phyloP scores from a whole-genome alignment of 2,888 invertebrate species.

The Pogonocherus hispidulus region DNA sequence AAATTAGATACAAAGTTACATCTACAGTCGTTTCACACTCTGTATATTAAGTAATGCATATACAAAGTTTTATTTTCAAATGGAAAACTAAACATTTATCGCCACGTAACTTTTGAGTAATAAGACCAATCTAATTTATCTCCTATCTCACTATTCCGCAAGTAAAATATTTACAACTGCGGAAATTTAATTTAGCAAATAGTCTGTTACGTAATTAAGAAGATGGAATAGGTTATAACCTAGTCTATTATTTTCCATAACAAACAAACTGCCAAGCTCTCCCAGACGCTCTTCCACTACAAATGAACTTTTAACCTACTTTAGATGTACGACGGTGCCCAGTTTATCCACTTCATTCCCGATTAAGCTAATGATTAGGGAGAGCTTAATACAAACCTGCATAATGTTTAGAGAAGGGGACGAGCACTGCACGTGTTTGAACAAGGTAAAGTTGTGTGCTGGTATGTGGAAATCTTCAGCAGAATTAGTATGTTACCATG shows the following conservation, averaged over 20 bases:
- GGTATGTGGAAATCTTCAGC: too few relatives aligned
- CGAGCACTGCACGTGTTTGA: background rate
- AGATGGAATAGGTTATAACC: background rate
- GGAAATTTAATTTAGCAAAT: background rate
- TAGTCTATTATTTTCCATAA: background rate
- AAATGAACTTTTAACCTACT: slow-evolving; percentile 6
- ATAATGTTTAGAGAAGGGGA: background rate
- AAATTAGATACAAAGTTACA: too few relatives aligned
- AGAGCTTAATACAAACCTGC: background rate
- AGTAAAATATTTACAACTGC: too few relatives aligned
- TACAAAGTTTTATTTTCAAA: too few relatives aligned
- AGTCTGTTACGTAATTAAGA: background rate
- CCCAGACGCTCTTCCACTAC: background rate
- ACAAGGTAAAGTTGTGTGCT: too few relatives aligned
- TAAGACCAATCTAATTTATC: too few relatives aligned
- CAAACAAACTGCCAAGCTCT: background rate
- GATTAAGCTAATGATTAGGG: slow-evolving; percentile 6
- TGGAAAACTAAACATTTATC: too few relatives aligned
- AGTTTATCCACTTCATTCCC: background rate
- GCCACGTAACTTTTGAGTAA: too few relatives aligned
- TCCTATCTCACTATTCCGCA: too few relatives aligned
- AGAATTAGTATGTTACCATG: too few relatives aligned
- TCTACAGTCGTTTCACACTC: too few relatives aligned
- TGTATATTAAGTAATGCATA: too few relatives aligned
- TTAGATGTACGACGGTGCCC: background rate